Evolutionary conservation across 2,113 vertebrate species (phyloP).

Genomic region (Pholis gunnellus): DNA sequence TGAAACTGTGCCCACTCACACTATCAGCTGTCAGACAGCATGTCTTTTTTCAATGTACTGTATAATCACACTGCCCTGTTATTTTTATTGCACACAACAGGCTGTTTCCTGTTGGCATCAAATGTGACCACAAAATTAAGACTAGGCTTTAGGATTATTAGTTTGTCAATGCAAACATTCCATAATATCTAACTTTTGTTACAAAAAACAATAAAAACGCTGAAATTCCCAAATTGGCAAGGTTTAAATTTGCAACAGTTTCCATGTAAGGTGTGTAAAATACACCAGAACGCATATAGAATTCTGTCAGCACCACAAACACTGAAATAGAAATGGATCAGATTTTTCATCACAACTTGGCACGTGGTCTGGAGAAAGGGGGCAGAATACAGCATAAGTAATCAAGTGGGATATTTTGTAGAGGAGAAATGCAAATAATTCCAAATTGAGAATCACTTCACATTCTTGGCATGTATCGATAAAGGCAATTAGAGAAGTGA

Average conservation of each 20-base stretch:
- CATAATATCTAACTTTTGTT: neutral
- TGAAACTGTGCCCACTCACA: conserved; percentile 32
- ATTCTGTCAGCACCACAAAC: conserved; percentile 71
- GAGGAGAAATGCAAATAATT: conserved; percentile 3
- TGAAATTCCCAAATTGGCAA: conserved; percentile 20
- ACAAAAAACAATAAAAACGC: neutral
- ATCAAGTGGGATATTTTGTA: conserved; percentile 22
- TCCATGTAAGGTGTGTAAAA: conserved; percentile 72
- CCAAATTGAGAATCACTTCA: neutral
- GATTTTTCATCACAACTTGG: conserved; percentile 72
- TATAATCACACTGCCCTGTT: neutral
- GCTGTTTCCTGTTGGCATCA: neutral
- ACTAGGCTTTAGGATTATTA: neutral
- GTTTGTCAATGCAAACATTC: neutral
- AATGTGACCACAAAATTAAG: neutral
- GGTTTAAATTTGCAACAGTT: conserved; percentile 63
- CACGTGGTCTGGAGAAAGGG: conserved; percentile 33
- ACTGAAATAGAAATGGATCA: conserved; percentile 76
- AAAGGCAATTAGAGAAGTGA: neutral
- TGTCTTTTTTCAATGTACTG: neutral
- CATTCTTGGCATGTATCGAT: conserved; percentile 8
- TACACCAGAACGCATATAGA: conserved; percentile 68
- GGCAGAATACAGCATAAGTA: conserved; percentile 5
- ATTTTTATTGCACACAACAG: neutral
- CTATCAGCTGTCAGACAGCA: conserved; percentile 18